phyloP scores from a whole-genome alignment of 2,888 invertebrate genomes.

The Amphimallon solstitiale region DNA sequence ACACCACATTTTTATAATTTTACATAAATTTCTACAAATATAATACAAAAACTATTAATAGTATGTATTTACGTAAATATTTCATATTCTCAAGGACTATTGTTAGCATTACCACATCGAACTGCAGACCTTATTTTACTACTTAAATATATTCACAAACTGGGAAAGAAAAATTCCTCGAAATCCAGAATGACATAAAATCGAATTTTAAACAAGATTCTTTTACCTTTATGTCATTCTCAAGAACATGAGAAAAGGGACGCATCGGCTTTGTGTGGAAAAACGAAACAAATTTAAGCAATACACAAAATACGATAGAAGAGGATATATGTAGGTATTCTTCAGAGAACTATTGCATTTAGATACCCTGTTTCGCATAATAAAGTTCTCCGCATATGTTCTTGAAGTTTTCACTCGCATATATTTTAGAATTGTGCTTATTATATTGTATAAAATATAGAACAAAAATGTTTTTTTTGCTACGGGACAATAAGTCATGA shows the following conservation, averaged over 20 bases:
- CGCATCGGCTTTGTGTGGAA: slow-evolving; percentile 13
- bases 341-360: slow-evolving; percentile 29
- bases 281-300: slow-evolving; percentile 31
- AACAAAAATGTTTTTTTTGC: slow-evolving; percentile 13
- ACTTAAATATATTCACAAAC: neutral
- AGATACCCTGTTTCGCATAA: slow-evolving; percentile 30
- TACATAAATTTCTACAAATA: too few species aligned
- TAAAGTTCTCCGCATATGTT: slow-evolving; percentile 23
- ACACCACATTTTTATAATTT: too few species aligned
- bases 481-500: too few species aligned
- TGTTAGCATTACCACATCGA: too few species aligned
- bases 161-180: neutral
- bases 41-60: too few species aligned
- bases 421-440: neutral
- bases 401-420: slow-evolving; percentile 5
- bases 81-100: too few species aligned
- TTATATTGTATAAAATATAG: slow-evolving; percentile 10
- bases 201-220: slow-evolving; percentile 22
- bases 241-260: slow-evolving; percentile 21
- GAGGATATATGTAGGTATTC: slow-evolving; percentile 26
- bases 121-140: slow-evolving; percentile 2
- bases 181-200: slow-evolving; percentile 25
- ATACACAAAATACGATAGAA: slow-evolving; percentile 16
- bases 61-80: too few species aligned
- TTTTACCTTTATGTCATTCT: slow-evolving; percentile 27